phyloP scores from a whole-genome alignment of 2,113 vertebrate genomes.

The Gavia stellata region DNA sequence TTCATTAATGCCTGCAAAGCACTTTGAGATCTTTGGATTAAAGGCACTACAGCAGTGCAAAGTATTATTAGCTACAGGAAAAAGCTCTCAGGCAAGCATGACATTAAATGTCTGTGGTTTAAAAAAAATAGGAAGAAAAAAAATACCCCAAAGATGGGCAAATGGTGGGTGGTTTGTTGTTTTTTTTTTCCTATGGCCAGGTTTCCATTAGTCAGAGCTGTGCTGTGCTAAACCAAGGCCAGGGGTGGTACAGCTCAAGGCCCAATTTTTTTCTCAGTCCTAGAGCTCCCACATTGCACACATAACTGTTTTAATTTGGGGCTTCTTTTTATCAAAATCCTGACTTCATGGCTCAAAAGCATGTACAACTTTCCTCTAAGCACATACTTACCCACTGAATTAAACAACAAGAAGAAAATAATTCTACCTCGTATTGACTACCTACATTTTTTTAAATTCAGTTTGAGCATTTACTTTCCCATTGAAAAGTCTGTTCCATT shows the following conservation, averaged over 20 bases:
- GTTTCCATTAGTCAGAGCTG: neutral
- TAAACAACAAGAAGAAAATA: neutral
- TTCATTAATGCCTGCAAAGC: conserved; percentile 63
- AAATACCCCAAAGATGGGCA: neutral
- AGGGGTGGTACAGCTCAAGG: neutral
- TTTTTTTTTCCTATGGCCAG: neutral
- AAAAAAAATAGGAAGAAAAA: neutral
- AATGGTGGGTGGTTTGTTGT: neutral
- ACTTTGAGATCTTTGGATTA: conserved; percentile 61
- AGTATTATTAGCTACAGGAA: conserved; percentile 52
- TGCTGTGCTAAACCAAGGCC: neutral
- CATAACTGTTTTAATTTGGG: neutral
- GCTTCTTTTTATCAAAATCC: neutral
- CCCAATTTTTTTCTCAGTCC: neutral
- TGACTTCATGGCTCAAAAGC: neutral
- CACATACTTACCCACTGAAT: neutral
- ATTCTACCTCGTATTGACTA: neutral
- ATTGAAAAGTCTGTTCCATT: neutral
- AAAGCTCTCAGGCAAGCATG: conserved; percentile 44
- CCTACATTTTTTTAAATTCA: neutral
- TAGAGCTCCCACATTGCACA: neutral
- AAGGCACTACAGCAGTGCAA: conserved; percentile 40
- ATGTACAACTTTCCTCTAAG: neutral
- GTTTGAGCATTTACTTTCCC: neutral
- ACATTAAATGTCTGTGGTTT: conserved; percentile 8